A percentile compares a stretch with the other conserved stretches of the same genome.
phyloP scores from a whole-genome alignment of 2,113 vertebrate genomes.

The Sturnus vulgaris region DNA sequence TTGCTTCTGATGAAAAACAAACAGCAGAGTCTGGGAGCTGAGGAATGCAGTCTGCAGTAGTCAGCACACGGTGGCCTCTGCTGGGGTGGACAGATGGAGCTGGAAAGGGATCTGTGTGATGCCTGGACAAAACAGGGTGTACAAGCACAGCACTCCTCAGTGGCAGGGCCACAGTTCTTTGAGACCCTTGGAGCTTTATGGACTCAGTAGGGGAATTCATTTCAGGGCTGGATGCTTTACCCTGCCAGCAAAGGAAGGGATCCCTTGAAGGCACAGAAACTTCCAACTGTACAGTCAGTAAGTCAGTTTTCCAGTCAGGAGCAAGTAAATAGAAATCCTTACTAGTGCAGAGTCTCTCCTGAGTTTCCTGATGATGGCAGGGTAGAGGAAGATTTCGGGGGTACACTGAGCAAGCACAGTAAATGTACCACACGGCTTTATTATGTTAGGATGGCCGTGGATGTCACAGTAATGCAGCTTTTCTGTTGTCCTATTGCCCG shows the following conservation, averaged over 20 bases:
- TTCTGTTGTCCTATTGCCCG: background rate
- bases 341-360: background rate
- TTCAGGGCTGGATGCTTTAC: background rate
- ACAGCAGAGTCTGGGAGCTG: slow-evolving; percentile 46
- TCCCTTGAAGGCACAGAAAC: background rate
- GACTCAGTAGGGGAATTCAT: background rate
- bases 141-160: accelerated
- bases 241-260: background rate
- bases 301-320: background rate
- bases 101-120: background rate
- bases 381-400: background rate
- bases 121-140: background rate
- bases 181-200: background rate
- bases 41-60: slow-evolving; percentile 42
- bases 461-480: background rate
- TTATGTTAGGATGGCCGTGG: background rate
- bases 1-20: slow-evolving; percentile 65
- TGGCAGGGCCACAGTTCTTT: accelerated
- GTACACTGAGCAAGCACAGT: background rate
- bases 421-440: accelerated
- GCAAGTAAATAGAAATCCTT: background rate
- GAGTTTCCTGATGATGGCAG: background rate
- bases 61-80: accelerated
- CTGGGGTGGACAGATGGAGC: background rate
- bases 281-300: background rate